phyloP scores from a whole-genome alignment of 2,113 vertebrate species.

The Malurus cyaneus region DNA sequence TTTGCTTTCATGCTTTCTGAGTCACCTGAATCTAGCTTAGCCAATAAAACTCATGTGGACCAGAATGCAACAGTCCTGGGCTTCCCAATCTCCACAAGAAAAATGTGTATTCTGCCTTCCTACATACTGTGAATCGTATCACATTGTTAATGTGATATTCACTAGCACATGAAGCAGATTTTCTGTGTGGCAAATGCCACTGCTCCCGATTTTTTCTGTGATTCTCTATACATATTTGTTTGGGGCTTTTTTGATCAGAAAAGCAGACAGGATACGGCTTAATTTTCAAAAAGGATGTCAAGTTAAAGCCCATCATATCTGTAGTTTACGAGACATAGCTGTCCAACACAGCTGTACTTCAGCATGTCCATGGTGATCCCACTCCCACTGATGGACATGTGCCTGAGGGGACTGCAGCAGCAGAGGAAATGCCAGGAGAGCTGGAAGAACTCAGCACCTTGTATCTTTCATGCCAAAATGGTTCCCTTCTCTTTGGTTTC shows the following conservation, averaged over 20 bases:
- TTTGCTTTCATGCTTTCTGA: not conserved
- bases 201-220: not conserved
- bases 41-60: not conserved
- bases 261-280: not conserved
- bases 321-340: not conserved
- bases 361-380: not conserved
- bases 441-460: not conserved
- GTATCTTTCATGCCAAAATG: not conserved
- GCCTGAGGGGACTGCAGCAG: fast-evolving
- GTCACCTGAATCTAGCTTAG: not conserved
- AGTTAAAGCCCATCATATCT: not conserved
- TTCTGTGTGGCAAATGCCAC: not conserved
- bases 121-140: not conserved
- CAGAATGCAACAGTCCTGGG: not conserved
- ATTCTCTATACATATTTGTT: not conserved
- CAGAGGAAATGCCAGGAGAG: not conserved
- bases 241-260: not conserved
- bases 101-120: not conserved
- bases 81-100: not conserved
- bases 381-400: not conserved
- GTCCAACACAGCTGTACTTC: not conserved
- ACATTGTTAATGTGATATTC: not conserved
- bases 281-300: not conserved
- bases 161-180: not conserved
- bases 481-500: not conserved